Base-by-base conservation (phyloP, 2,797 vertebrate genomes). In the Chaunax sp. region DNA sequence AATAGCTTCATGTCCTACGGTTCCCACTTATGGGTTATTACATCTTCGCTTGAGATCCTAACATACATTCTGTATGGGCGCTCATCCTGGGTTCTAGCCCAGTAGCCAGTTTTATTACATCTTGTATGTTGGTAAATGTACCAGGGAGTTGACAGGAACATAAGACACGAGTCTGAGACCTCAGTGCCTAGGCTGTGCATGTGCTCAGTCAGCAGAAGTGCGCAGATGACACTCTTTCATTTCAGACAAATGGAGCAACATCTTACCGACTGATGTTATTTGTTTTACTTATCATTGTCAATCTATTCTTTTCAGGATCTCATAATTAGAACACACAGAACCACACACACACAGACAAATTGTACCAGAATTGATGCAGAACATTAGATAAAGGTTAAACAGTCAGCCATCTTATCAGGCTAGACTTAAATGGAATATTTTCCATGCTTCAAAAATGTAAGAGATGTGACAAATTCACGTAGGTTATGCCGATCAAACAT, bases 361-460 rank as follows among this genome's bases (percentile, higher is more conserved):
- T 51, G 56, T 44, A 50, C 57, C 78, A 58, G 80, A 81, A 60
- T 44, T 76, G 80, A 84, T 84, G 83, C 71, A 61, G 52, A 83
- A 75, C 76, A 84, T 80, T 77, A 80, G 71, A 76, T 88, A 82
- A 89, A 91, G 88, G 90, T 91, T 87, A 88, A 85, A 88, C 78
- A 76, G 79, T 73, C 79, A 38, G 81, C 77, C 19, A 64, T 84
- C 73, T 82, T 80, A 85, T 89, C 83, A 71, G 50, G 78, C 64
- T 46, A 41, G 70, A 73, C 71, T 79, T 82, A 83, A 88, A 90
- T 84, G 85, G 81, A 77, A 85, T 53, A 60, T 58, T 69, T 61
- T 53, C 49, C 20, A 43, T 56, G 69, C 68, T 83, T 77, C 41
- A 78, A 64, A 67, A 66, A 62, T 64, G 54, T 13, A 69, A 28